A percentile compares a stretch with the other conserved stretches of the same genome.
Evolutionary conservation across 2,888 invertebrate species (phyloP).

Genomic region (Altica lythri): DNA sequence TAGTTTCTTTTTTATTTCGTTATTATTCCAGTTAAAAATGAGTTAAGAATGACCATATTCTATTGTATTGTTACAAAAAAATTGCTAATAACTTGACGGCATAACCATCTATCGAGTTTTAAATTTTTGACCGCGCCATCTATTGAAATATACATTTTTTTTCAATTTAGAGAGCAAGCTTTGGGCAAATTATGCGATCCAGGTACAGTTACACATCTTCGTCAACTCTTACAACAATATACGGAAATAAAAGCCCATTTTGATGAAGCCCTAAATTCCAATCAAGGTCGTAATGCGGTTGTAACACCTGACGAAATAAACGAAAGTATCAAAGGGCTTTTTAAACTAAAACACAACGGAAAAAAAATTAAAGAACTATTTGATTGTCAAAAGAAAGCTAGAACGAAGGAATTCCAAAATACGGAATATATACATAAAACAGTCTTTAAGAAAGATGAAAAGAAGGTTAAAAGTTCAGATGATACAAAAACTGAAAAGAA

Average conservation of each 20-base stretch:
- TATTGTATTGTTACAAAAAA: not conserved
- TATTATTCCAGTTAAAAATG: not conserved
- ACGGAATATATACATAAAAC: slow-evolving; percentile 39
- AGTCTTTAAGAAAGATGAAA: slow-evolving; percentile 1
- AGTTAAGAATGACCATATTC: not conserved
- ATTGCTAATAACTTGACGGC: not conserved
- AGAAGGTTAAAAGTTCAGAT: slow-evolving; percentile 4
- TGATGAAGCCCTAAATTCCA: slow-evolving; percentile 32
- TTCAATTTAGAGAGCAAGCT: slow-evolving; percentile 39
- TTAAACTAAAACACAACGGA: slow-evolving; percentile 44
- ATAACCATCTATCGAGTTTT: too few species aligned
- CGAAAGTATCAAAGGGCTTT: slow-evolving; percentile 40
- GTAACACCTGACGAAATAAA: slow-evolving; percentile 41
- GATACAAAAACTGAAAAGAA: too few species aligned
- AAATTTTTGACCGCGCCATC: too few species aligned
- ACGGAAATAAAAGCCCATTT: slow-evolving; percentile 42
- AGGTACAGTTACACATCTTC: slow-evolving; percentile 37
- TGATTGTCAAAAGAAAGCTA: slow-evolving; percentile 41
- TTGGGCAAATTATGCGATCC: slow-evolving; percentile 37
- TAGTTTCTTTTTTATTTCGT: not conserved
- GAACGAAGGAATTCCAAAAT: slow-evolving; percentile 39
- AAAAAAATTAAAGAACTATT: slow-evolving; percentile 45
- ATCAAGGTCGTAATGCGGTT: slow-evolving; percentile 11
- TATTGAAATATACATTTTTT: slow-evolving; percentile 22
- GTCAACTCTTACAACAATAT: slow-evolving; percentile 41